These are phyloP conservation scores for Cryptops parisi DNA, from an alignment of 2,888 invertebrate genomes.

Conservation along the genomic window DNA sequence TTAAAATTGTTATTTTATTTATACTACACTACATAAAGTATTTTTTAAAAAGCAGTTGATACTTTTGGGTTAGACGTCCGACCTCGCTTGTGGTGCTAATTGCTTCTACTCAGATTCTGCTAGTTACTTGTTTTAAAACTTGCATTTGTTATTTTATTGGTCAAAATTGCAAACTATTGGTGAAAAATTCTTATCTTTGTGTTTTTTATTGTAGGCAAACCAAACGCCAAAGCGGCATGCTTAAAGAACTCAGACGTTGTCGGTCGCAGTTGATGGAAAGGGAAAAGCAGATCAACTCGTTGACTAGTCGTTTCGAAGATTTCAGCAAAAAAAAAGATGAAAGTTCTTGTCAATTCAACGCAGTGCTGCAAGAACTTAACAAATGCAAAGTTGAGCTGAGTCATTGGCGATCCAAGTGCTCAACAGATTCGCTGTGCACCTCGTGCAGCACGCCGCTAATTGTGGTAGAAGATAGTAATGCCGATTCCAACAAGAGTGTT, in stretches of 20 bases:
- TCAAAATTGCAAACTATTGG: no score
- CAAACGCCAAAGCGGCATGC: slow-evolving; percentile 12
- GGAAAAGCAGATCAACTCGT: slow-evolving; percentile 60
- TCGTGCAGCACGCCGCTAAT: slow-evolving; percentile 12
- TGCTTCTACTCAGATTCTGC: no score
- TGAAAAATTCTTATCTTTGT: no score
- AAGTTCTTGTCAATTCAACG: slow-evolving; percentile 74
- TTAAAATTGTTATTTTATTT: no score
- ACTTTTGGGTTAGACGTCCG: no score
- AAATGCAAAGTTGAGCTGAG: slow-evolving; percentile 83
- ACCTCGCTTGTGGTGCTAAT: no score
- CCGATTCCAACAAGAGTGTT: no score
- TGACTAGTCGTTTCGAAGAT: slow-evolving; percentile 70
- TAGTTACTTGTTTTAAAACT: no score
- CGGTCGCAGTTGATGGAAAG: slow-evolving; percentile 71
- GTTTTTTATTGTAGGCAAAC: not conserved
- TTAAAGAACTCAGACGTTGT: slow-evolving; percentile 55
- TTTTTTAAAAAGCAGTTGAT: no score
- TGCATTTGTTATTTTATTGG: no score
- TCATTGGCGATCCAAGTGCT: slow-evolving; percentile 79
- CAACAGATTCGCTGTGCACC: slow-evolving; percentile 42
- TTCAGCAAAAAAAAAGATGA: slow-evolving; percentile 84
- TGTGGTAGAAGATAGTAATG: no score
- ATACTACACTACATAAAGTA: no score
- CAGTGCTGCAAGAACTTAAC: slow-evolving; percentile 70